Conservation (phyloP, 1,140 invertebrate genomes). For the Tetramorium simillimum region DNA sequence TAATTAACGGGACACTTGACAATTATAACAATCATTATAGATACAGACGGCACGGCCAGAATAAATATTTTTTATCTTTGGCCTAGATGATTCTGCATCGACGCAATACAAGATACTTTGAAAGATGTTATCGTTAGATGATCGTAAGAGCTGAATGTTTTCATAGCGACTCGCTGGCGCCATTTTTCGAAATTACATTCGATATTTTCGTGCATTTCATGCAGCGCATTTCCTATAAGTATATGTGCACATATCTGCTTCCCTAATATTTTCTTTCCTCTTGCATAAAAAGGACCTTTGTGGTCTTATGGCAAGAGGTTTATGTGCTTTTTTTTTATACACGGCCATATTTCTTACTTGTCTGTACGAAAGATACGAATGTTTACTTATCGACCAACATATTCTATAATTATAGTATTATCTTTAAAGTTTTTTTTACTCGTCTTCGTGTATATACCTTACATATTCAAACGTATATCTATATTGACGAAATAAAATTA, state of each 20-base stretch:
- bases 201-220: conserved; percentile 21
- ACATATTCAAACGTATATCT: neutral
- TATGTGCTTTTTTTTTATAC: conserved; percentile 11
- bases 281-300: conserved; percentile 30
- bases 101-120: neutral
- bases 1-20: neutral
- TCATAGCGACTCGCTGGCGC: neutral
- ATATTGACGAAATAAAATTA: neutral
- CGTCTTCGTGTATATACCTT: neutral
- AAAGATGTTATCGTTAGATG: conserved; percentile 1
- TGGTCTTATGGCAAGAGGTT: conserved; percentile 25
- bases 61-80: conserved; percentile 19
- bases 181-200: conserved; percentile 23
- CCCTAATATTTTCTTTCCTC: conserved; percentile 23
- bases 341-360: conserved; percentile 9
- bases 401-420: neutral
- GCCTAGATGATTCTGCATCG: neutral
- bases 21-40: neutral
- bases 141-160: neutral
- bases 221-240: conserved; percentile 21
- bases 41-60: neutral
- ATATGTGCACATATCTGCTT: conserved; percentile 10
- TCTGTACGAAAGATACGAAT: neutral
- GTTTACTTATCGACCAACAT: neutral
- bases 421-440: neutral